Evolutionary conservation across 2,113 vertebrate genomes (phyloP).

Genomic region (Gasterosteus aculeatus): DNA sequence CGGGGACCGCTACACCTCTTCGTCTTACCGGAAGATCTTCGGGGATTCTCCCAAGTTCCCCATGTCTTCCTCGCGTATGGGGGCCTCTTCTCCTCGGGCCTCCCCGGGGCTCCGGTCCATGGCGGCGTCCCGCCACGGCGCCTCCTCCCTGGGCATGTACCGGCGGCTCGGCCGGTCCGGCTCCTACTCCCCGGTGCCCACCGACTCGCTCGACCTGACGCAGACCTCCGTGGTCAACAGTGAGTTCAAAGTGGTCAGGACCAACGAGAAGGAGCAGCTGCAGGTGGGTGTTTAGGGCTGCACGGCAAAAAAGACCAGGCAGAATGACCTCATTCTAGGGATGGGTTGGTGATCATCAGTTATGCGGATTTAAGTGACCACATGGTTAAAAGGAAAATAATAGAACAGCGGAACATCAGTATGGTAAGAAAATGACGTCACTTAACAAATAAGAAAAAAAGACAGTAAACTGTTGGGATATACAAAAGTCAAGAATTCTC

Average conservation of each 20-base stretch:
- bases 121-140: constrained; percentile 70
- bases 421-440: neutral
- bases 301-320: neutral
- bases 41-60: constrained; percentile 82
- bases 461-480: neutral
- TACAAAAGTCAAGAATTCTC: neutral
- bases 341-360: neutral
- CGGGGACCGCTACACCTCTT: constrained; percentile 81
- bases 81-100: constrained; percentile 46
- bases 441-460: neutral
- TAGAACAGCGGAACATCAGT: neutral
- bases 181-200: constrained; percentile 66
- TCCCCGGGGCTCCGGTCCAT: constrained; percentile 65
- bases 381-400: neutral
- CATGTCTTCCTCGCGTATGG: constrained; percentile 64
- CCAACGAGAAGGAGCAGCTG: constrained; percentile 90
- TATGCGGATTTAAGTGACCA: neutral
- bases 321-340: neutral
- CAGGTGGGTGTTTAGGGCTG: constrained; percentile 69
- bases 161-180: constrained; percentile 51
- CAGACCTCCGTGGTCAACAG: constrained; percentile 82
- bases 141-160: constrained; percentile 68
- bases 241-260: constrained; percentile 84
- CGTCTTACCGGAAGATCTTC: constrained; percentile 86
- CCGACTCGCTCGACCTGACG: constrained; percentile 79